Evolutionary conservation across 2,113 vertebrate genomes (phyloP).

Genomic region (Chlorodrepanis virens): DNA sequence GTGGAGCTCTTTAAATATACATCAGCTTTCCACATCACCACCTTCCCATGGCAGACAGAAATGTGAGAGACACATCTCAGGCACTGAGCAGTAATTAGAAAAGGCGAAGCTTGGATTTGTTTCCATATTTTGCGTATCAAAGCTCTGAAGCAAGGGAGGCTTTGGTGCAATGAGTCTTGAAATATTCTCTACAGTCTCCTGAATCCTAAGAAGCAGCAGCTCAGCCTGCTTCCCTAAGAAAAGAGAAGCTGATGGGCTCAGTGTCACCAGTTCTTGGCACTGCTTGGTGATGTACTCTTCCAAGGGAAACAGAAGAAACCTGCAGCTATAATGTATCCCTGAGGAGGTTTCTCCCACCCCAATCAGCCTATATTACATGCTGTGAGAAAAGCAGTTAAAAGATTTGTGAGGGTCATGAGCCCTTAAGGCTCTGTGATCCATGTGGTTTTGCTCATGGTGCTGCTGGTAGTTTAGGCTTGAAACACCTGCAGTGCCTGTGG

Average conservation of each 20-base stretch:
- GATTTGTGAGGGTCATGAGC: neutral
- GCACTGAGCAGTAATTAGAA: conserved; percentile 62
- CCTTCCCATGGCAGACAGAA: conserved; percentile 56
- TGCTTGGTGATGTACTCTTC: neutral
- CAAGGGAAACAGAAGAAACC: neutral
- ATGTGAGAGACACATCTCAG: conserved; percentile 57
- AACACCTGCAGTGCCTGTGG: neutral
- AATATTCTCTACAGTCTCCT: conserved; percentile 1
- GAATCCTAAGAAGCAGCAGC: neutral
- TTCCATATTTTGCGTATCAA: conserved; percentile 29
- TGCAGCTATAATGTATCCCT: neutral
- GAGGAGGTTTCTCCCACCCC: neutral
- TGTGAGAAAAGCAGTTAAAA: neutral
- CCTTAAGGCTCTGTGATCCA: neutral
- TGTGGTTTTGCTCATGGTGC: accelerated
- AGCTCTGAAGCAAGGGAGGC: conserved; percentile 29
- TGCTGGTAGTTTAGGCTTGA: neutral
- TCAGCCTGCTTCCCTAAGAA: neutral
- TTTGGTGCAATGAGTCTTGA: conserved; percentile 33
- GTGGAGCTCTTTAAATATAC: neutral
- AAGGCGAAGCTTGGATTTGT: conserved; percentile 29
- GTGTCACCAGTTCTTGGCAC: neutral
- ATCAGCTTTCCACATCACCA: conserved; percentile 64
- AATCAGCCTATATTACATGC: neutral
- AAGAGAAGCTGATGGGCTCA: neutral